A percentile compares a stretch with the other conserved stretches of the same genome.
These are phyloP conservation scores for Prionailurus bengalensis DNA, from an alignment of 2,113 vertebrate genomes.

Conservation along the genomic window DNA sequence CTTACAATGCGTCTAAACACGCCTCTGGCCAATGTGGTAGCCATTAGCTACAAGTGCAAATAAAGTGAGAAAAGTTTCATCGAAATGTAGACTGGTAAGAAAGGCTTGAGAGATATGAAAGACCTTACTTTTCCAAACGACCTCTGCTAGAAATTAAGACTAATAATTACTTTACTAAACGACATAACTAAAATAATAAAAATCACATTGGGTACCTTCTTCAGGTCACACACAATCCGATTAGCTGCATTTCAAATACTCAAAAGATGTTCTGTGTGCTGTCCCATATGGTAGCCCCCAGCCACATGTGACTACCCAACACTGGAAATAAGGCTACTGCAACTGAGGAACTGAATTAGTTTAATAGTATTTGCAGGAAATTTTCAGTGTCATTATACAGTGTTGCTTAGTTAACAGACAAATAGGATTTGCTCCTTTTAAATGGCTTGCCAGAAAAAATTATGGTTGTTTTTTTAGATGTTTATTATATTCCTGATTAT, in stretches of 20 bases:
- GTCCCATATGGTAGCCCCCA: background rate
- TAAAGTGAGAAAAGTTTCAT: background rate
- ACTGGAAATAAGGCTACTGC: background rate
- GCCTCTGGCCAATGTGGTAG: background rate
- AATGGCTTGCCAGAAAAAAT: slow-evolving; percentile 29
- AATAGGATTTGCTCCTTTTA: slow-evolving; percentile 18
- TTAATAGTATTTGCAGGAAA: background rate
- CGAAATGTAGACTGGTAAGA: slow-evolving; percentile 14
- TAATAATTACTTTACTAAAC: slow-evolving; percentile 43
- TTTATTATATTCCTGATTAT: slow-evolving; percentile 20
- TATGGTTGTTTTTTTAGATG: background rate
- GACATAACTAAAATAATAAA: background rate
- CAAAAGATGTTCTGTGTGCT: background rate
- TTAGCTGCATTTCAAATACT: background rate
- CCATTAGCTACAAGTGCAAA: background rate
- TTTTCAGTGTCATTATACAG: background rate
- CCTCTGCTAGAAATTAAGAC: background rate
- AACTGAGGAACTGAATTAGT: slow-evolving; percentile 2
- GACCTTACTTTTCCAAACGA: background rate
- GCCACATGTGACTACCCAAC: background rate
- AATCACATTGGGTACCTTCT: background rate
- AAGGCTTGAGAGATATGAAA: slow-evolving; percentile 13
- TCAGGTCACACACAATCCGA: background rate
- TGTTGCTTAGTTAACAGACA: background rate
- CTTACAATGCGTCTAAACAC: background rate